Percentiles rank a stretch among this genome's conserved stretches.
Evolutionary conservation across 92 coral and sea anemone species (phyloP).

Genomic region (Epizoanthus illoricatus): DNA sequence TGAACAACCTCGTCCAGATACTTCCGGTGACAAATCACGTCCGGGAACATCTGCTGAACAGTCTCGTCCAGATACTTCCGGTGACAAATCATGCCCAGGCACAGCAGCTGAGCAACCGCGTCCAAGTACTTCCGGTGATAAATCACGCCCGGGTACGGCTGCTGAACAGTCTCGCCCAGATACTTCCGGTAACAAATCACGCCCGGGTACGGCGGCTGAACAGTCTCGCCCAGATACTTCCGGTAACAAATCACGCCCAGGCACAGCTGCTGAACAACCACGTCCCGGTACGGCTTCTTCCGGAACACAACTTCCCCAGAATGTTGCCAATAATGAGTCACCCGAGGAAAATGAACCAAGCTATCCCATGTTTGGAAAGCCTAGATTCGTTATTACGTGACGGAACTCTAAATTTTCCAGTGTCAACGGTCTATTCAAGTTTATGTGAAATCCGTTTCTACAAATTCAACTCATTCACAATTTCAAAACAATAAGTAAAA

Average conservation of each 20-base stretch:
- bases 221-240: neutral
- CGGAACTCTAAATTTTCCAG: neutral
- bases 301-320: neutral
- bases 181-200: neutral
- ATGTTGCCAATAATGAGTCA: neutral
- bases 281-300: neutral
- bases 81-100: neutral
- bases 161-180: neutral
- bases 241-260: neutral
- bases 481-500: no score
- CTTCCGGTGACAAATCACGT: conserved; percentile 11
- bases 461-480: no score
- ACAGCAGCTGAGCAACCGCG: neutral
- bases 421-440: neutral
- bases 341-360: neutral
- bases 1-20: neutral
- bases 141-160: no score
- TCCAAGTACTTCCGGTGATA: neutral
- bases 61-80: neutral
- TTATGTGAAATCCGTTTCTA: neutral
- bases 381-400: neutral
- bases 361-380: neutral
- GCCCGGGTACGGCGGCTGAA: neutral
- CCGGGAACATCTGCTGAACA: neutral
- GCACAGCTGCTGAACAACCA: neutral